Percentiles rank a stretch among this genome's conserved stretches.
phyloP scores from a whole-genome alignment of 2,113 vertebrate species.

The Rhinolophus ferrumequinum region DNA sequence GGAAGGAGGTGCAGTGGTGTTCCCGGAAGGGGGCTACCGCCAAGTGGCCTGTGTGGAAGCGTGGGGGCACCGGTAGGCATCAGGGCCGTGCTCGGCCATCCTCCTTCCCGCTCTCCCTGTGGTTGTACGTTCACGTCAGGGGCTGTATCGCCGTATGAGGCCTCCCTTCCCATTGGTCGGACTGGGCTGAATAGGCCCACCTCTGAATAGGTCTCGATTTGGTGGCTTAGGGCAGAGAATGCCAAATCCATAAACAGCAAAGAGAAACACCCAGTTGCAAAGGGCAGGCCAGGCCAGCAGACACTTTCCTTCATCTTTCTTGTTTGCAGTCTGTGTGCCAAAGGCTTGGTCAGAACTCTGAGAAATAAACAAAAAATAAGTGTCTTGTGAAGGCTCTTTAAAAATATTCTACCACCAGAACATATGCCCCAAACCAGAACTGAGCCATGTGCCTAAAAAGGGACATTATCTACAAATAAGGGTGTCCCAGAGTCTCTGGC shows the following conservation, averaged over 20 bases:
- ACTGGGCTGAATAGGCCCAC: background rate
- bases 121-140: background rate
- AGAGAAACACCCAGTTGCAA: background rate
- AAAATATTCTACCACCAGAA: slow-evolving; percentile 55
- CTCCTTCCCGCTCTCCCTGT: background rate
- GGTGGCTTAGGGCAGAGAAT: background rate
- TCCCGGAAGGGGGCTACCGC: no score
- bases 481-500: background rate
- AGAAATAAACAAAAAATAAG: slow-evolving; percentile 58
- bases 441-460: background rate
- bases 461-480: background rate
- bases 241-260: background rate
- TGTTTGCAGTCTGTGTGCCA: background rate
- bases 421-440: background rate
- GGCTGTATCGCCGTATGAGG: accelerated
- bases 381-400: slow-evolving; percentile 60
- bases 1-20: no score
- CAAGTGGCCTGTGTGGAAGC: background rate
- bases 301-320: background rate
- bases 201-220: background rate
- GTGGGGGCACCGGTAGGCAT: accelerated
- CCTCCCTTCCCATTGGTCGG: background rate
- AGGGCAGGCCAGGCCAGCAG: background rate
- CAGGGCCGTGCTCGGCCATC: accelerated
- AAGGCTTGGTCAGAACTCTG: slow-evolving; percentile 8